These are phyloP conservation scores for Dichetophora obliterata DNA, from an alignment of 2,888 invertebrate genomes.

Conservation along the genomic window DNA sequence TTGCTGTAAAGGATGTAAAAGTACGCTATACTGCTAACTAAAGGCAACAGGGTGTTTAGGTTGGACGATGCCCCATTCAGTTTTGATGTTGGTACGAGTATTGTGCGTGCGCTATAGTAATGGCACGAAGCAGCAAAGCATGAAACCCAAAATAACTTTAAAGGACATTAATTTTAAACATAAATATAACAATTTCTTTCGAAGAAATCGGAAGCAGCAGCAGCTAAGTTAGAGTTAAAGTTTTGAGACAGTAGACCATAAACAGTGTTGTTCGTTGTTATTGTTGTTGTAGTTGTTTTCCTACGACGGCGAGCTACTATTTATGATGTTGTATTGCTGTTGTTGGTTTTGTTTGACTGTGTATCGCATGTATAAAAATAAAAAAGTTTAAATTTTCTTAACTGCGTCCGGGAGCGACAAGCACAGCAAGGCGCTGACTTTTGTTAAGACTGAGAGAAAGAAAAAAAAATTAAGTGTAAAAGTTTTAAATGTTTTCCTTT, in stretches of 20 bases:
- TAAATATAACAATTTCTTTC: constrained; percentile 45
- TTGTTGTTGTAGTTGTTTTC: neutral
- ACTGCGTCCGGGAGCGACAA: constrained; percentile 11
- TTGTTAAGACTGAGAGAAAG: neutral
- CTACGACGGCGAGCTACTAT: neutral
- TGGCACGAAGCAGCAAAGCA: neutral
- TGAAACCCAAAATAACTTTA: constrained; percentile 2
- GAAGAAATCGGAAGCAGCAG: constrained; percentile 27
- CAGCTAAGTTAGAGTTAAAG: constrained; percentile 8
- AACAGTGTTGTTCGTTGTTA: neutral
- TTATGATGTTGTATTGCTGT: neutral
- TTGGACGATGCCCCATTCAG: neutral
- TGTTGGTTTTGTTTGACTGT: constrained; percentile 1
- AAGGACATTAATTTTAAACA: constrained; percentile 44
- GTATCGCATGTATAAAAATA: neutral
- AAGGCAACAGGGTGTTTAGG: neutral
- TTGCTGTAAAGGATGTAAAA: neutral
- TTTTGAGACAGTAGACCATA: constrained; percentile 8
- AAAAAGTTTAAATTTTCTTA: constrained; percentile 31
- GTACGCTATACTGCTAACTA: neutral
- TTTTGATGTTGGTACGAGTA: neutral
- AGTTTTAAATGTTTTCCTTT: neutral
- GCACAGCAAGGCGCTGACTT: neutral
- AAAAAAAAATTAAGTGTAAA: neutral
- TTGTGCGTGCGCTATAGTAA: constrained; percentile 5